Conservation (phyloP, 2,888 invertebrate species). For the Alentia gelatinosa region DNA sequence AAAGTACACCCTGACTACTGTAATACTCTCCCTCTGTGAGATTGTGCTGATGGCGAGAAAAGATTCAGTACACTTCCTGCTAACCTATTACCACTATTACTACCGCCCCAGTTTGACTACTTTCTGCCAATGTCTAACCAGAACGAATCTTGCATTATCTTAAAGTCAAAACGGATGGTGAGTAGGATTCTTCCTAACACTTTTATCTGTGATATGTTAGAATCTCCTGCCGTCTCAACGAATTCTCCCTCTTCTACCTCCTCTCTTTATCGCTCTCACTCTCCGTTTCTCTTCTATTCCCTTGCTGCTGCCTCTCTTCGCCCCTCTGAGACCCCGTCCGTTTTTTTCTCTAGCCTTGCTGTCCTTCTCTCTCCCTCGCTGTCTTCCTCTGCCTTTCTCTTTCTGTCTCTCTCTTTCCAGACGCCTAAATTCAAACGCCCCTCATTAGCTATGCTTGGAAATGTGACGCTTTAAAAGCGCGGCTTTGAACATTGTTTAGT, state of each 20-base stretch:
- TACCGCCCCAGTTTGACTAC: not conserved
- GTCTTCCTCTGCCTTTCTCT: slow-evolving; percentile 15
- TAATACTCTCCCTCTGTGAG: too few species aligned
- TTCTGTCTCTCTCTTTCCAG: too few species aligned
- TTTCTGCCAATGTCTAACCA: slow-evolving; percentile 22
- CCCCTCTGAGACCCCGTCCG: not conserved
- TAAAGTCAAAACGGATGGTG: slow-evolving; percentile 20
- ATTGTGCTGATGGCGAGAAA: too few species aligned
- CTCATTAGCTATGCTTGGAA: slow-evolving; percentile 14
- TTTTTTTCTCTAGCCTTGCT: not conserved
- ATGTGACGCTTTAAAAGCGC: slow-evolving; percentile 38
- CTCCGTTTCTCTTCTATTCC: not conserved
- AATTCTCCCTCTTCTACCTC: slow-evolving; percentile 53
- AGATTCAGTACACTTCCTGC: too few species aligned
- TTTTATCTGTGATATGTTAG: not conserved
- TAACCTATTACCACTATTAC: too few species aligned
- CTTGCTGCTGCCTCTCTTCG: not conserved
- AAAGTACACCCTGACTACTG: not conserved
- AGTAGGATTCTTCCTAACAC: slow-evolving; percentile 34
- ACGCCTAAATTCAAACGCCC: slow-evolving; percentile 14
- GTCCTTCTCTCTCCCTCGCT: not conserved
- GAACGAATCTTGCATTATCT: slow-evolving; percentile 50
- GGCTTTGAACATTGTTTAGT: slow-evolving; percentile 42
- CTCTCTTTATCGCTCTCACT: not conserved
- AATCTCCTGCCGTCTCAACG: not conserved